Base-by-base conservation (phyloP, 1,140 invertebrate species). In the Drosophila lacertosa region DNA sequence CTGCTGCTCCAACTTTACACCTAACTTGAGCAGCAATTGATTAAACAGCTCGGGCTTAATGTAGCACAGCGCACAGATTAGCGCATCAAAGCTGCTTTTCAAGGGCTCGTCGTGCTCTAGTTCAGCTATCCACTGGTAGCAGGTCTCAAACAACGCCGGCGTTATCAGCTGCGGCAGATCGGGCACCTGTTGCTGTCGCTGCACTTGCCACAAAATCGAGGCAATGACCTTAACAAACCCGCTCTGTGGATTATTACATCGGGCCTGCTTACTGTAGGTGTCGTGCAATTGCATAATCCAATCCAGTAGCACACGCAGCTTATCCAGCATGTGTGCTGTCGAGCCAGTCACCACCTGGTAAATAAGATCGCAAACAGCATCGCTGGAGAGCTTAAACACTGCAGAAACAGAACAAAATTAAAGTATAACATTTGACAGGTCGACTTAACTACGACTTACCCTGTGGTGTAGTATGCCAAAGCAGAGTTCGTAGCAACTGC, bases 31-130 rank as follows among this genome's bases (percentile, higher is more conserved):
- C 16, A 98, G 89, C 6, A 98, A 90, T 63, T 94, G 92, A 18
- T 93, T 94, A 73, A 97, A 97, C 16, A 96, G 92, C 42, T 95
- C 94, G 0, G 96, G 95, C 66, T 94, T 93, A 24, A 97, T 96
- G 89, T 95, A 95, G 89, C 97, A 98, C 68, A 97, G 93, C 0
- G 96, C 95, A 84, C 97, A 98, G 10, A 98, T 91, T 4, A 97
- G 93, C 76, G 95, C 93, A 92, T 94, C 77, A 73, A 92, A 89
- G 57, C 96, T 94, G 82, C 94, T 94, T 92, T 98, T 98, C 37
- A 98, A 91, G 1, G 95, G 93, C 20, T 94, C 94, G 37, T 94
- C 93, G 7, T 93, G 93, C 40, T 93, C 93, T 40, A 96, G 92
- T 3, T 93, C 91, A 13, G 94, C 92, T 5, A 96, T 94, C 95